Conservation (phyloP, 2,797 vertebrate genomes). For the Takifugu ocellatus region DNA sequence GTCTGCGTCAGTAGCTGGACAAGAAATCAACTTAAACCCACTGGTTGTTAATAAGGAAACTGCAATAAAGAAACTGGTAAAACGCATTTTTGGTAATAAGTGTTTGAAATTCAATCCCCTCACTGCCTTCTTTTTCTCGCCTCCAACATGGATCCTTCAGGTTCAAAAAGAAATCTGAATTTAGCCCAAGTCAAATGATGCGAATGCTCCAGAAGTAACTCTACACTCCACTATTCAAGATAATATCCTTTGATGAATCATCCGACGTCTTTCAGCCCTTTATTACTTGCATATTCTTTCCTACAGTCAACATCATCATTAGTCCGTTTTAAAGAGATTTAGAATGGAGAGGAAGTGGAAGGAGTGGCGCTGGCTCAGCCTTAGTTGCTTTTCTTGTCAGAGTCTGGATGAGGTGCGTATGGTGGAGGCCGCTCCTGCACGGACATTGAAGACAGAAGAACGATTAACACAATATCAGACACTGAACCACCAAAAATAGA, state of each 20-base stretch:
- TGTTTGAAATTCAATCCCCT: constrained; percentile 49
- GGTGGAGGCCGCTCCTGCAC: constrained; percentile 87
- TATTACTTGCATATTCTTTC: constrained; percentile 21
- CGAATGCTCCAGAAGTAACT: not conserved
- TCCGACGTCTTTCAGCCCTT: constrained; percentile 25
- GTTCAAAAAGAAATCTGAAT: not conserved
- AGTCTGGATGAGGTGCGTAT: constrained; percentile 80
- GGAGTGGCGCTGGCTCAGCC: constrained; percentile 12
- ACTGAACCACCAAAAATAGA: not conserved
- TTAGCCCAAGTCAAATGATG: constrained; percentile 5
- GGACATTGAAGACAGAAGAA: not conserved
- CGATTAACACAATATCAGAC: not conserved
- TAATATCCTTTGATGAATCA: constrained; percentile 4
- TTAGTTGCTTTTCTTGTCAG: constrained; percentile 84
- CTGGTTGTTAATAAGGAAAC: constrained; percentile 36
- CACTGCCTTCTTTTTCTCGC: constrained; percentile 13
- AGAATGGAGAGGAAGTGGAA: constrained; percentile 32
- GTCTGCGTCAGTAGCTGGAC: constrained; percentile 26
- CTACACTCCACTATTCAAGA: constrained; percentile 24
- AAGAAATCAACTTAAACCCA: constrained; percentile 31
- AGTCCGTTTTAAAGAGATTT: constrained; percentile 31
- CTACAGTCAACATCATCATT: constrained; percentile 17
- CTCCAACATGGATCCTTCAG: constrained; percentile 4
- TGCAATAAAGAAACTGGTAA: constrained; percentile 35
- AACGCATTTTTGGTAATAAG: constrained; percentile 56